Base-by-base conservation (phyloP, 53 echinoderm and acorn worm species). In the Patiria pectinifera region DNA sequence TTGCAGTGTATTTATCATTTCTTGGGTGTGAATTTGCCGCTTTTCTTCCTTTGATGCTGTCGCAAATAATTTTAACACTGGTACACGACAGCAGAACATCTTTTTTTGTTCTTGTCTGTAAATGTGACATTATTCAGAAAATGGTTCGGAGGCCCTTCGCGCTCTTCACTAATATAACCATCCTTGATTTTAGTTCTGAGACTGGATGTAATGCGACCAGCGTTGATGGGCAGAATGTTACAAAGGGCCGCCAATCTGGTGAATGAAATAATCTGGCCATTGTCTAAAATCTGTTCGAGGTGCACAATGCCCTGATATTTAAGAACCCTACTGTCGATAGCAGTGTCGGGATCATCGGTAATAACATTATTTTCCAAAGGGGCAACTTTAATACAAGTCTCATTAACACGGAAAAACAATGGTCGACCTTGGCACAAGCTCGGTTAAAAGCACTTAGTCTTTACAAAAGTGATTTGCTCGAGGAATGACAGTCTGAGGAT, bases 331-430 rank as follows among this genome's bases (percentile, higher is more conserved):
- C 81, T 81, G 26, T 81, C 11, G 48, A 81, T 81, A 8, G 4
- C 9, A 4, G 4, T 81, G 6, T 81, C 53, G 4, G 18, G 16
- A 49, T 81, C 18, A 6, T 16, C 81, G 2, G 81, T 81, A 16
- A 81, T 81, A 18, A 81, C 53, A 48, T 81, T 48, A 16, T 81
- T 81, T 21, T 48, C 81, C 81, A 81, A 21, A 81, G 53, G 3
- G 81, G 81, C 3, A 81, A 19, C 2, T 81, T 15, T 16, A n/a
- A n/a, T n/a, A n/a, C 18, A 8, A 6, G 81, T 81, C 18, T 81
- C 53, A 49, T 81, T 81, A 12, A 48, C 16, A 48, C 81, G 48
- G 48, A 5, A 49, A 48, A 81, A 19, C 16, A 3, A 2, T 81
- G 6, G 6, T 16, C 12, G 4, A 48, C 44, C 4, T 25, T 76